Percentiles rank a stretch among this genome's conserved stretches.
phyloP scores from a whole-genome alignment of 2,888 invertebrate genomes.

The Ophion slaviceki region DNA sequence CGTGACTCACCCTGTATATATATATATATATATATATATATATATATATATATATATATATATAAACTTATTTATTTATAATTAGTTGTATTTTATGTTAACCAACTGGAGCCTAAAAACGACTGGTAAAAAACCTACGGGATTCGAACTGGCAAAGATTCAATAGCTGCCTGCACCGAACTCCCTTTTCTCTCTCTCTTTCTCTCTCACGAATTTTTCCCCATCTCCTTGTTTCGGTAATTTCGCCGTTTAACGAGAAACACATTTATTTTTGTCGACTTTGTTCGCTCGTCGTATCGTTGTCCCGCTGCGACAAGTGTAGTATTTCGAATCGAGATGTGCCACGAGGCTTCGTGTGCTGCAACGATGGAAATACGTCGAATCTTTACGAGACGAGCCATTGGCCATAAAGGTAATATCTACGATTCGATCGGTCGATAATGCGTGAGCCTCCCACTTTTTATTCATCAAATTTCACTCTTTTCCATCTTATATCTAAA shows the following conservation, averaged over 20 bases:
- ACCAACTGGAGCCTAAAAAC: slow-evolving; percentile 74
- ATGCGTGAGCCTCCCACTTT: slow-evolving; percentile 39
- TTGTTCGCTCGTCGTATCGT: slow-evolving; percentile 23
- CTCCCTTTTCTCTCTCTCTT: not conserved
- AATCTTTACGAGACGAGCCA: slow-evolving; percentile 72
- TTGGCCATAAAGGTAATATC: slow-evolving; percentile 70
- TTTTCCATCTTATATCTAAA: slow-evolving; percentile 15
- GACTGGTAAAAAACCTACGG: slow-evolving; percentile 81
- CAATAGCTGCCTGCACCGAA: slow-evolving; percentile 59
- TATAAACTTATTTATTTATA: not conserved
- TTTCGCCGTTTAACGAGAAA: slow-evolving; percentile 32
- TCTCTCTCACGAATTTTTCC: too few species aligned
- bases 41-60: not conserved
- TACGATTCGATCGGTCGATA: slow-evolving; percentile 73
- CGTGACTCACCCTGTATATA: not conserved
- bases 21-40: not conserved
- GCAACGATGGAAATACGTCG: slow-evolving; percentile 61
- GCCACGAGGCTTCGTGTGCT: slow-evolving; percentile 28
- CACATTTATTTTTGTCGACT: slow-evolving; percentile 23
- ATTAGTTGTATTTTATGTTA: slow-evolving; percentile 68
- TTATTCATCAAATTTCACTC: slow-evolving; percentile 15
- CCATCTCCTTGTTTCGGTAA: slow-evolving; percentile 25
- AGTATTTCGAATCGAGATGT: slow-evolving; percentile 55
- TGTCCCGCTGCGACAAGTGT: slow-evolving; percentile 16
- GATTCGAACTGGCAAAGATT: slow-evolving; percentile 72